phyloP scores from a whole-genome alignment of 1,140 invertebrate genomes.

The Rhysida immarginata region DNA sequence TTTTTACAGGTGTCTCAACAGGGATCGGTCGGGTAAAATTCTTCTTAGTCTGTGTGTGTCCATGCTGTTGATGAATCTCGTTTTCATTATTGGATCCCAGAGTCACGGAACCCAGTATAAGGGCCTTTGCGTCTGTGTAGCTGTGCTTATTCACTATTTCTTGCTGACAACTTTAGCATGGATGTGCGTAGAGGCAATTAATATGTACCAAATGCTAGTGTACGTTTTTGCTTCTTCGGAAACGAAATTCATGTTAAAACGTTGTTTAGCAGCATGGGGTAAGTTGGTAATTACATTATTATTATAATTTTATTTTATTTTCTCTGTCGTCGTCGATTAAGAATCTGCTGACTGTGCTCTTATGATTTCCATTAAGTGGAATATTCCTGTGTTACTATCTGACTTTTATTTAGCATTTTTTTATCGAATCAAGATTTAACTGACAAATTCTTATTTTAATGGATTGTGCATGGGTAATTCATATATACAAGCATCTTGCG shows the following conservation, averaged over 20 bases:
- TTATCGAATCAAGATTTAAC: too few species aligned
- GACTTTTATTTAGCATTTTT: too few species aligned
- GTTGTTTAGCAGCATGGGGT: constrained; percentile 39
- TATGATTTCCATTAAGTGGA: too few species aligned
- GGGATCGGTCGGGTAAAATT: constrained; percentile 38
- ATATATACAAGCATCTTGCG: too few species aligned
- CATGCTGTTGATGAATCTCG: constrained; percentile 33
- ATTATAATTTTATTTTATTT: too few species aligned
- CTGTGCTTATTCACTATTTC: constrained; percentile 35
- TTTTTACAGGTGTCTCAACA: constrained; percentile 30
- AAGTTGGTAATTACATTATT: too few species aligned
- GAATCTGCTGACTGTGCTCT: too few species aligned
- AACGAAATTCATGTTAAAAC: constrained; percentile 35
- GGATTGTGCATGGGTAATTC: too few species aligned
- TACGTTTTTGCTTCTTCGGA: constrained; percentile 37
- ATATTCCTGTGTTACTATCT: too few species aligned
- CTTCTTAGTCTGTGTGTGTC: constrained; percentile 37
- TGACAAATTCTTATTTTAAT: too few species aligned
- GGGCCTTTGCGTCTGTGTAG: constrained; percentile 24
- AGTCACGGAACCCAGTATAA: constrained; percentile 9
- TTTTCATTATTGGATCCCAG: constrained; percentile 30
- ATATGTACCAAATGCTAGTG: constrained; percentile 40
- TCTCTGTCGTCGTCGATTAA: too few species aligned
- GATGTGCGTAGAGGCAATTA: constrained; percentile 39
- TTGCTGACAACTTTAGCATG: constrained; percentile 34